phyloP scores from a whole-genome alignment of 2,797 vertebrate species.

The Pangasius macronema region DNA sequence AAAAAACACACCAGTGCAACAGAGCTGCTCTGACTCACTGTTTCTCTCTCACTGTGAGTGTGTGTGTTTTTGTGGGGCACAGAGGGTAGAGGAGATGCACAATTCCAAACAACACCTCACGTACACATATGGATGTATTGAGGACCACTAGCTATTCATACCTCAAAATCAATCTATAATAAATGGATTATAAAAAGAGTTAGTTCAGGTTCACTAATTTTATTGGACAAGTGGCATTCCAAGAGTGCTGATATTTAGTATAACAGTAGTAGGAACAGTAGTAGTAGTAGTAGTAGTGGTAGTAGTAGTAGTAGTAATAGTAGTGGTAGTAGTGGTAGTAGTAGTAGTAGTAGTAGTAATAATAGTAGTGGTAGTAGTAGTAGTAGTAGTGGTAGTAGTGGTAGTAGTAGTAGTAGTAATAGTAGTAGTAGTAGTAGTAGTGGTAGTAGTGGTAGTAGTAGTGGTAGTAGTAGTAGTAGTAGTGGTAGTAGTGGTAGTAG shows the following conservation, averaged over 20 bases:
- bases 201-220: background rate
- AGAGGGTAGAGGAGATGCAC: conserved; percentile 53
- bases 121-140: background rate
- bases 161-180: conserved; percentile 6
- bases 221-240: background rate
- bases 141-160: background rate
- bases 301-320: too few relatives aligned
- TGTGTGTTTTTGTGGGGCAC: conserved; percentile 36
- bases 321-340: too few relatives aligned
- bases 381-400: too few relatives aligned
- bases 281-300: background rate
- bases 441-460: too few relatives aligned
- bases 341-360: background rate
- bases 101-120: background rate
- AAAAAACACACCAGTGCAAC: conserved; percentile 21
- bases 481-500: too few relatives aligned
- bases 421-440: background rate
- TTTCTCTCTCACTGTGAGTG: conserved; percentile 15
- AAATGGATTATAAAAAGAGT: background rate
- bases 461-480: background rate
- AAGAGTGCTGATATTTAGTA: background rate
- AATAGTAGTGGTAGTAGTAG: background rate
- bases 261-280: background rate
- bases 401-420: background rate
- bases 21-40: conserved; percentile 37